Base-by-base conservation (phyloP, 2,888 invertebrate genomes). In the Litoditis marina region DNA sequence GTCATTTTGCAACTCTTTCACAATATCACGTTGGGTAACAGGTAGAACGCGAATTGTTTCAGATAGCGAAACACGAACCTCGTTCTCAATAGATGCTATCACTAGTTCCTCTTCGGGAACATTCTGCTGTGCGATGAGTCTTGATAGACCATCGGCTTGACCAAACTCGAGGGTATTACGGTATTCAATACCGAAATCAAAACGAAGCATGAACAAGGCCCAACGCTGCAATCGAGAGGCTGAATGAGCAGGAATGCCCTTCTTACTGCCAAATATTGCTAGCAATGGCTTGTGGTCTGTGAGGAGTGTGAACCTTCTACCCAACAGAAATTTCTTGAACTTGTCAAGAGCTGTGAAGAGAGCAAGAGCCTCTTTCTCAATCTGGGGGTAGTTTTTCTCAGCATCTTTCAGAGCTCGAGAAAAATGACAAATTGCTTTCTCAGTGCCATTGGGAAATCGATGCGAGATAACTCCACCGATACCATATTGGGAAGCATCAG, bases 271-370 rank as follows among this genome's bases (percentile, higher is more conserved):
- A 30, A 74, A 76, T 19, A 76, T 69, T 0, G 63, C n/a, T 0
- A 74, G 82, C 5, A 86, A 66, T 0, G 85, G 84, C 61, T 68
- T 56, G 47, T 76, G 76, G 54, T 76, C 76, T 8, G 76, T 76
- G 19, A 51, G 57, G 2, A 76, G 68, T 1, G 82, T 83, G 68
- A 86, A 86, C 16, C 78, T 70, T 16, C 81, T 69, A 2, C 84
- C 85, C 63, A 73, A 83, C 0, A 85, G 46, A 66, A 83, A 85
- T 28, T 82, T 73, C 55, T 84, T 81, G 72, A 85, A 85, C 69
- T 82, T 82, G 28, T 78, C 76, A 1, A 84, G 77, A 0, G 82
- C 84, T 64, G 79, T 85, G 16, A 85, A 76, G 5, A 85, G 66
- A 16, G 81, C 70, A 31, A 83, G 70, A 6, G 83, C 83, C 74